Evolutionary conservation across 2,888 invertebrate genomes (phyloP), one percentile per base, ranked within the genome.

Genomic region (Poecilus cupreus): DNA sequence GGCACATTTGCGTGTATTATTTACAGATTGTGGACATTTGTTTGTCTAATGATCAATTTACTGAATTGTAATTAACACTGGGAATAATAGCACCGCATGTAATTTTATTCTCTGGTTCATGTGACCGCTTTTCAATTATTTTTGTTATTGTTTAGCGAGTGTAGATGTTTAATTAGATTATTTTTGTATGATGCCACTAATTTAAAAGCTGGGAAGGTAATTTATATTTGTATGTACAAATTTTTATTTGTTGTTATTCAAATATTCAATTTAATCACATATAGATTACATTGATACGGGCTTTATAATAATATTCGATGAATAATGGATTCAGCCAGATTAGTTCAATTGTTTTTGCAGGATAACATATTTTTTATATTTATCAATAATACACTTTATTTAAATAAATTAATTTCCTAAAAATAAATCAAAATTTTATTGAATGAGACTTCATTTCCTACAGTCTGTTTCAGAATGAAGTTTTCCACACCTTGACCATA

Each of bases 151-250:
- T 68, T 68, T 68, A 16, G 16, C 18, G 64, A 24, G 6, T 37
- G 32, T 60, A 68, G 37, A 68, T 68, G 32, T 37, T 8, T 68
- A 37, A 68, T 68, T 68, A 68, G 64, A 68, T 68, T 60, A 60
- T 60, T 60, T 57, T 68, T 68, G 37, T 37, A 22, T 51, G 51
- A 51, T 37, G 64, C 18, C 64, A 37, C 26, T 68, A 68, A 37
- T 68, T 68, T 68, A 37, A 37, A 68, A 37, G 32, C 37, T n/a
- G 16, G 8, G 5, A 51, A 16, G 64, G 64, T 64, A 37, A 64
- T 64, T 64, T 64, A 64, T 64, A 32, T 64, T 13, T 64, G 16
- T 64, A 8, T 68, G 18, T 68, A 16, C 37, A 68, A 68, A 68
- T 68, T 37, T 68, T 68, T 68, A 60, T 60, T 24, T 24, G 20